phyloP scores from a whole-genome alignment of 2,113 vertebrate species.

The Plecturocebus donacophilus region DNA sequence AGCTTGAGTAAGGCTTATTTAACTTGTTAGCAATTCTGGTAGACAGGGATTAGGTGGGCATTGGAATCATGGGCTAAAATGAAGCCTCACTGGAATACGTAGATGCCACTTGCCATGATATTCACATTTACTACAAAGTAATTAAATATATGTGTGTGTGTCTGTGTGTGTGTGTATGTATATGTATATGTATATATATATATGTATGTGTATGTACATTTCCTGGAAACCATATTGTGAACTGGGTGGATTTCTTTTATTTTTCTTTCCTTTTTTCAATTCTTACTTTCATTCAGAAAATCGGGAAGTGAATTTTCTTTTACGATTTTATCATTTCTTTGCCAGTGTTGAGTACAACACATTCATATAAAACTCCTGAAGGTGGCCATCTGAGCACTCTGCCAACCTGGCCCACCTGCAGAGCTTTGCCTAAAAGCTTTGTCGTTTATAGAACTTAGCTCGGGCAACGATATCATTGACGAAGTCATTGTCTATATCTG shows the following conservation, averaged over 20 bases:
- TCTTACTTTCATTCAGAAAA: neutral
- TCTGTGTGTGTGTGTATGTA: too few species aligned
- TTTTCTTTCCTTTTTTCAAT: neutral
- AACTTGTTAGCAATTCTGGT: neutral
- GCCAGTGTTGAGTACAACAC: neutral
- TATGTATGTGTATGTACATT: neutral
- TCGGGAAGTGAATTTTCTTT: slow-evolving; percentile 8
- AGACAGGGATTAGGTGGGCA: neutral
- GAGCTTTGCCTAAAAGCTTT: slow-evolving; percentile 80
- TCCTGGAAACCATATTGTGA: neutral
- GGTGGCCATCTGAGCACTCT: neutral
- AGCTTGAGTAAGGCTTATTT: neutral
- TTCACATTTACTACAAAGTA: neutral
- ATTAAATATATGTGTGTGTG: neutral
- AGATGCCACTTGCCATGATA: neutral
- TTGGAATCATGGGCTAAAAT: neutral
- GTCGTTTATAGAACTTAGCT: slow-evolving; percentile 85
- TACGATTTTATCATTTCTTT: neutral
- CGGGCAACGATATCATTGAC: slow-evolving; percentile 84
- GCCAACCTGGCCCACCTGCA: neutral
- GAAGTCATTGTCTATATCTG: slow-evolving; percentile 73
- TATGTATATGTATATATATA: too few species aligned
- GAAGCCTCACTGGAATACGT: neutral
- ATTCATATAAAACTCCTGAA: neutral
- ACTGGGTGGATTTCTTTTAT: neutral